These are phyloP conservation scores for Vulpes lagopus DNA, from an alignment of 2,113 vertebrate genomes.

Conservation along the genomic window DNA sequence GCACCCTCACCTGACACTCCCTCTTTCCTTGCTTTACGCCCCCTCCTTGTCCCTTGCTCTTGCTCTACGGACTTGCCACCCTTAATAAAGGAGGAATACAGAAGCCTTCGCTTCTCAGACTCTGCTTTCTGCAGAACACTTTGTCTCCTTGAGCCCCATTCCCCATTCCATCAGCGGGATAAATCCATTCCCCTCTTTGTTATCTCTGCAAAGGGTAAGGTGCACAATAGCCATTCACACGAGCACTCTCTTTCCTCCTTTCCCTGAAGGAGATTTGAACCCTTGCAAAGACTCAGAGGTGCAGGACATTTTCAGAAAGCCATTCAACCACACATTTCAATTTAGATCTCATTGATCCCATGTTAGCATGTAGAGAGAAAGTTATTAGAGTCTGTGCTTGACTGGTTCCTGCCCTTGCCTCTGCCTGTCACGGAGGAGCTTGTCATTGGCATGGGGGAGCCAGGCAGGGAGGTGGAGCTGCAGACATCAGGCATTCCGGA, in stretches of 20 bases:
- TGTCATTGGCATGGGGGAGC: not conserved
- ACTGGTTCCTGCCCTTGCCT: not conserved
- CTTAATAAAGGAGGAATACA: not conserved
- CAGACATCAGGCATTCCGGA: not conserved
- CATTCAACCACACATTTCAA: slow-evolving; percentile 58
- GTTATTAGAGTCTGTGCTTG: not conserved
- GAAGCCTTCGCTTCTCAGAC: not conserved
- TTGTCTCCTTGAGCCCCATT: not conserved
- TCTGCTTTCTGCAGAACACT: not conserved
- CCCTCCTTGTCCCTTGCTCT: not conserved
- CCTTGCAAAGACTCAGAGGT: not conserved
- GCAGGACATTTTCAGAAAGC: slow-evolving; percentile 31
- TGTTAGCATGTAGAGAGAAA: slow-evolving; percentile 17
- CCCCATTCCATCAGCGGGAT: not conserved
- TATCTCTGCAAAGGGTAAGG: not conserved
- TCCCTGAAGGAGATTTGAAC: not conserved
- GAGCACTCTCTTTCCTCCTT: not conserved
- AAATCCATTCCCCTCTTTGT: not conserved
- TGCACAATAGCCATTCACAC: rapidly evolving
- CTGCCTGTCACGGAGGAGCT: not conserved
- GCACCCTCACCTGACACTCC: rapidly evolving
- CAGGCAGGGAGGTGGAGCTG: not conserved
- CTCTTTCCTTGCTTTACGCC: too few species aligned
- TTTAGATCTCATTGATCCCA: slow-evolving; percentile 65
- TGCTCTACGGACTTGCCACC: not conserved